phyloP scores from a whole-genome alignment of 2,113 vertebrate genomes.

The Cyprichromis sp. region DNA sequence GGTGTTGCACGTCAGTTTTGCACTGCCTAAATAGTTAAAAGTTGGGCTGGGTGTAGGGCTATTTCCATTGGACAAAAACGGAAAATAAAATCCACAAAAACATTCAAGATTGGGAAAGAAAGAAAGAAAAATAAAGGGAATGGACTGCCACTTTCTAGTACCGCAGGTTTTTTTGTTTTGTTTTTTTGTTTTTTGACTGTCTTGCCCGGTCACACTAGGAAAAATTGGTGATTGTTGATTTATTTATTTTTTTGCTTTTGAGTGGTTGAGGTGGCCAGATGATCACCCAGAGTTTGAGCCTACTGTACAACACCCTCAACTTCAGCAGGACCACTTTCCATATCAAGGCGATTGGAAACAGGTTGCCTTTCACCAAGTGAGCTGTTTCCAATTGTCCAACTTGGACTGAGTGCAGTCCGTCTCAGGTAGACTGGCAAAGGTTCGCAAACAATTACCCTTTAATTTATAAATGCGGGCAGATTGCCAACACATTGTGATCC shows the following conservation, averaged over 20 bases:
- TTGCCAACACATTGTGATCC: not conserved
- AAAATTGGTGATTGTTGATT: not conserved
- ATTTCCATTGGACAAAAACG: not conserved
- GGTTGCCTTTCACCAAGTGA: not conserved
- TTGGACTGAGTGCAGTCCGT: not conserved
- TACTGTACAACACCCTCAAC: not conserved
- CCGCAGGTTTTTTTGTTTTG: not conserved
- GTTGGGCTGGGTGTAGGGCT: not conserved
- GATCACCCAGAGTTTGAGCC: not conserved
- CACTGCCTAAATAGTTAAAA: not conserved
- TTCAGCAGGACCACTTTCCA: not conserved
- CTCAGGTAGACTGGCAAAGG: not conserved
- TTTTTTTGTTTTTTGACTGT: not conserved
- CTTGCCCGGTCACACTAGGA: not conserved
- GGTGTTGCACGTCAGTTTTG: not conserved
- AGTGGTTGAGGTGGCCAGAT: not conserved
- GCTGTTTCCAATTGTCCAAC: not conserved
- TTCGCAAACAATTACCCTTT: not conserved
- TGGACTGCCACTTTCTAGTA: not conserved
- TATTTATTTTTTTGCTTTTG: not conserved
- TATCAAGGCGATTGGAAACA: not conserved
- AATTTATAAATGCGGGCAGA: not conserved
- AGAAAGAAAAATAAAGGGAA: not conserved
- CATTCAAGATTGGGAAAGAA: not conserved
- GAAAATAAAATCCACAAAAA: not conserved